Percentiles rank a stretch among this genome's conserved stretches.
phyloP scores from a whole-genome alignment of 2,888 invertebrate species.

The Heliconius cydno region DNA sequence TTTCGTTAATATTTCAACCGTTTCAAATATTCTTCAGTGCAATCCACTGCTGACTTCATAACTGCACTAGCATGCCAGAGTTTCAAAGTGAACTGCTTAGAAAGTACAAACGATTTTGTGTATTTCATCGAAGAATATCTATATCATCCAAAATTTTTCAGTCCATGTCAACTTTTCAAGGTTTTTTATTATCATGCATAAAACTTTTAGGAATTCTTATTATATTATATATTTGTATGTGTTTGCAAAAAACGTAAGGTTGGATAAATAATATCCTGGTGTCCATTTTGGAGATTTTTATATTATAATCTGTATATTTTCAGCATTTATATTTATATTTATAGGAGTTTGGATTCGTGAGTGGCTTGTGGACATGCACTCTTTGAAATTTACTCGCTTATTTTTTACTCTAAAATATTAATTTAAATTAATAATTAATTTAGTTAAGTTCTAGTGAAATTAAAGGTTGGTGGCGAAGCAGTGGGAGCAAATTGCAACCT shows the following conservation, averaged over 20 bases:
- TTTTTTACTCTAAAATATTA: background rate
- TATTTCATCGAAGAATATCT: conserved; percentile 21
- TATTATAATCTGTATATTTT: too few relatives aligned
- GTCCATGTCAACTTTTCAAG: too few relatives aligned
- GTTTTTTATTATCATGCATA: too few relatives aligned
- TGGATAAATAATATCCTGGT: too few relatives aligned
- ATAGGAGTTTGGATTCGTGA: background rate
- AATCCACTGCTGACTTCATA: conserved; percentile 11
- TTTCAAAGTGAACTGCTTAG: conserved; percentile 5
- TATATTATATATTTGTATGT: too few relatives aligned
- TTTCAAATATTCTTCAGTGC: conserved; percentile 24
- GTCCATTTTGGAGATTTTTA: too few relatives aligned
- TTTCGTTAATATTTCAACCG: conserved; percentile 16
- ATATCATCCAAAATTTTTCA: background rate
- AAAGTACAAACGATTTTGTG: conserved; percentile 7
- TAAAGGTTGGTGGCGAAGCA: too few relatives aligned
- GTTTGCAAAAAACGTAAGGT: too few relatives aligned
- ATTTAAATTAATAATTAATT: too few relatives aligned
- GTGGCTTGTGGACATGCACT: background rate
- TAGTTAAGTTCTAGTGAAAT: background rate
- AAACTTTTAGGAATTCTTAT: too few relatives aligned
- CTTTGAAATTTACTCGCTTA: background rate
- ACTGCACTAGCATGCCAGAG: conserved; percentile 13
- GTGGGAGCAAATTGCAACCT: too few relatives aligned
- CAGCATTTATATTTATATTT: too few relatives aligned